A percentile compares a stretch with the other conserved stretches of the same genome.
phyloP scores from a whole-genome alignment of 2,888 invertebrate species.

The Drosophila multiciliata region DNA sequence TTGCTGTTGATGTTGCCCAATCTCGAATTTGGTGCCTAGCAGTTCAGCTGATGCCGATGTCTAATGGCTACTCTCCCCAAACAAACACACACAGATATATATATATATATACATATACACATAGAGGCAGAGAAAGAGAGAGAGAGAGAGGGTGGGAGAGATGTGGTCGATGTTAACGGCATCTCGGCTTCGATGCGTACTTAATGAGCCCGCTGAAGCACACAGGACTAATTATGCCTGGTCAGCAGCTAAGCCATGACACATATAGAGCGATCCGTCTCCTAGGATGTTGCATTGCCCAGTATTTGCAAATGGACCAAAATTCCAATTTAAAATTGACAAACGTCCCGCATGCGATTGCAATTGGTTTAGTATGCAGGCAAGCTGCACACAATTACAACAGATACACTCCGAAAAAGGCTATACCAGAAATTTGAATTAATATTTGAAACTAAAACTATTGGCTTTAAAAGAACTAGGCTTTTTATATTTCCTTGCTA shows the following conservation, averaged over 20 bases:
- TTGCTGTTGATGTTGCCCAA: slow-evolving; percentile 4
- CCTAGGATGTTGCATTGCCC: slow-evolving; percentile 8
- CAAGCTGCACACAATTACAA: slow-evolving; percentile 55
- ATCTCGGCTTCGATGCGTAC: slow-evolving; percentile 39
- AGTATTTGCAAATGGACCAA: slow-evolving; percentile 38
- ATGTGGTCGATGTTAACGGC: slow-evolving; percentile 28
- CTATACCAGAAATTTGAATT: not conserved
- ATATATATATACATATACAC: not conserved
- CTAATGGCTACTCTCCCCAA: slow-evolving; percentile 16
- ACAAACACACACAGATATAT: not conserved
- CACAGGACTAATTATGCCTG: slow-evolving; percentile 60
- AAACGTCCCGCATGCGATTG: slow-evolving; percentile 20
- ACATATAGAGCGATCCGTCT: slow-evolving; percentile 23
- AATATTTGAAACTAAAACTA: not conserved
- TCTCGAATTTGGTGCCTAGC: slow-evolving; percentile 3
- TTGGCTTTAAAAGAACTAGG: not conserved
- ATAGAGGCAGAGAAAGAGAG: not conserved
- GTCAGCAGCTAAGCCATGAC: slow-evolving; percentile 27
- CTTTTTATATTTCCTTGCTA: not conserved
- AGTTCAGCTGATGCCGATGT: slow-evolving; percentile 17
- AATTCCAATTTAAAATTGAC: slow-evolving; percentile 67
- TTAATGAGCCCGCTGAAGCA: slow-evolving; percentile 55
- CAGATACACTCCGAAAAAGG: slow-evolving; percentile 10
- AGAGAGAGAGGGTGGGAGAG: not conserved
- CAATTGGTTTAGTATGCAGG: slow-evolving; percentile 10